Base-by-base conservation (phyloP, 2,888 invertebrate species). In the Chymomyza fuscimana region DNA sequence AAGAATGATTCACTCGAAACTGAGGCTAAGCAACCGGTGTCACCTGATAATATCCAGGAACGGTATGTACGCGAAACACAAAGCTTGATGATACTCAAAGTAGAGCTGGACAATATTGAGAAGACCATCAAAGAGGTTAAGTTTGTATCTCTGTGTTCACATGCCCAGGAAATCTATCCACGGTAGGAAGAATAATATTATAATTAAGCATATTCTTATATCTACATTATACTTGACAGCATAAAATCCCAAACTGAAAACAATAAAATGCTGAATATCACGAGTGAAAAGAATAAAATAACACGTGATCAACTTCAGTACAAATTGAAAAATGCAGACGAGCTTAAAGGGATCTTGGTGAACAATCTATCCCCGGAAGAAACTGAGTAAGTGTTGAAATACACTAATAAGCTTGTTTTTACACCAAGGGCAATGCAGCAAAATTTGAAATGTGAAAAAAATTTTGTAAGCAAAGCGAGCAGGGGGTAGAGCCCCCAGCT, bases 61-160 rank as follows among this genome's bases (percentile, higher is more conserved):
- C 90, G 90, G 5, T 92, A 91, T 73, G 86, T 90, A 6, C 88
- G 92, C 0, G 91, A 92, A 75, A 92, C 92, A 0, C 72, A 78
- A n/a, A 90, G 90, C 70, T 92, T 92, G 92, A 63, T 86, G 56
- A 78, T 89, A 3, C 78, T 92, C 3, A 90, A 90, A 63, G 67
- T 77, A 54, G 82, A 90, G 40, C 71, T 91, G 4, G 90, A 91
- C 62, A 76, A 87, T 2, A 77, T 92, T 54, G 91, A 91, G 69
- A 75, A 77, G 40, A 86, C 86, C 3, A 91, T 92, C 52, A 91
- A 90, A 71, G 86, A 88, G 67, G 85, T 92, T 3, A 91, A 92
- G 70, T 88, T 88, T 73, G 90, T 89, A 4, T 91, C 91, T 9
- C 73, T 91, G 0, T 91, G 90, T 70, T 89, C 89, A 2, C 87